Evolutionary conservation across 2,113 vertebrate species (phyloP).

Genomic region (Ranitomeya variabilis): DNA sequence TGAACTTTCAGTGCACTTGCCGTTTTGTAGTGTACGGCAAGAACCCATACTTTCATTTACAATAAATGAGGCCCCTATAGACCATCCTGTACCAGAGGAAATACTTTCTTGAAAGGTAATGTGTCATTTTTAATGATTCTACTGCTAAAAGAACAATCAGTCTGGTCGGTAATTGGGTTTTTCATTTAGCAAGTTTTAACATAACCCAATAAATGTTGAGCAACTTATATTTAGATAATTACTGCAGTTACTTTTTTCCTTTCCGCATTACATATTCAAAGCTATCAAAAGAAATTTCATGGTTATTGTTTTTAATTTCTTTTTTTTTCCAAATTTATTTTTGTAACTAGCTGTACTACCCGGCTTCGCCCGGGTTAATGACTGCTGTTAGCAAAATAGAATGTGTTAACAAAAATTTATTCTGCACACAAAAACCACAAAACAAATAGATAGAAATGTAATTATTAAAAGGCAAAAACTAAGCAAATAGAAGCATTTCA

Average conservation of each 20-base stretch:
- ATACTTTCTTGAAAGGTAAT: slow-evolving; percentile 54
- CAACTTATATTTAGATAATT: slow-evolving; percentile 32
- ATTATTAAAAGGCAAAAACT: no score
- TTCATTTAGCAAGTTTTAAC: slow-evolving; percentile 48
- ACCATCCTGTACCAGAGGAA: slow-evolving; percentile 51
- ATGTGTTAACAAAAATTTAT: no score
- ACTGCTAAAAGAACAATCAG: slow-evolving; percentile 48
- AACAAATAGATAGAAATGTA: no score
- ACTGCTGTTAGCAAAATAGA: no score
- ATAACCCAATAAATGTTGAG: slow-evolving; percentile 47
- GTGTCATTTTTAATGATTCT: slow-evolving; percentile 58
- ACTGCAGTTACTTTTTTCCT: not conserved
- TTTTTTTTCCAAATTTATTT: not conserved
- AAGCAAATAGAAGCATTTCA: no score
- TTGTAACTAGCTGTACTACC: no score
- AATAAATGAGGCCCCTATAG: slow-evolving; percentile 57
- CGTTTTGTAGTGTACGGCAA: slow-evolving; percentile 42
- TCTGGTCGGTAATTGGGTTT: slow-evolving; percentile 49
- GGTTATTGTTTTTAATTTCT: not conserved
- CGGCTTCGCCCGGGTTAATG: no score
- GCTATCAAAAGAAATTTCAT: not conserved
- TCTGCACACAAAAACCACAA: no score
- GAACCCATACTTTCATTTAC: slow-evolving; percentile 51
- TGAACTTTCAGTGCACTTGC: slow-evolving; percentile 42
- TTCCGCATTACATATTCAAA: not conserved